Percentiles rank a stretch among this genome's conserved stretches.
Evolutionary conservation across 2,797 vertebrate genomes (phyloP).

Genomic region (Myoxocephalus aenaeus): DNA sequence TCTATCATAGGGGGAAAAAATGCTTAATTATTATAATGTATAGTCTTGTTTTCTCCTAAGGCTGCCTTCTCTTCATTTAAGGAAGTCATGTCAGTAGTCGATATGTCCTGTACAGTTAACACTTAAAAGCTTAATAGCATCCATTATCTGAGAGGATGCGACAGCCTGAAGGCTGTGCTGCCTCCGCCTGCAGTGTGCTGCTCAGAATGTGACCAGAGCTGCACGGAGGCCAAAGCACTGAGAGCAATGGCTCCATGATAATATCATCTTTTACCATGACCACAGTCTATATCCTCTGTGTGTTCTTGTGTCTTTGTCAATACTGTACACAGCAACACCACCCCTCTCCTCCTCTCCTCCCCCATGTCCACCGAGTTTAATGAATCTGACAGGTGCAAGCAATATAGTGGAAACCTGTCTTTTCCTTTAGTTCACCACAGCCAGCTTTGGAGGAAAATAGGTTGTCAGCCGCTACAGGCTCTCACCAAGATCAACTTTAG

Average conservation of each 20-base stretch:
- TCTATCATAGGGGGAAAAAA: not conserved
- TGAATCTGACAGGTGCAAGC: conserved; percentile 75
- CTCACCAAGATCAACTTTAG: conserved; percentile 17
- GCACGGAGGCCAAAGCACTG: conserved; percentile 19
- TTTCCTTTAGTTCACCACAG: conserved; percentile 59
- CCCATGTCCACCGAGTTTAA: conserved; percentile 55
- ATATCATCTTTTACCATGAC: not conserved
- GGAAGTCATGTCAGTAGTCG: not conserved
- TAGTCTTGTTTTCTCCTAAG: not conserved
- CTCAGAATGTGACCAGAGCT: conserved; percentile 46
- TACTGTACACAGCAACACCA: conserved; percentile 23
- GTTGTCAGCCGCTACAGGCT: conserved; percentile 43
- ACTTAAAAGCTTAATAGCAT: conserved; percentile 39
- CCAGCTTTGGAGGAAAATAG: conserved; percentile 34
- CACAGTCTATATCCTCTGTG: not conserved
- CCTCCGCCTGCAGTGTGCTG: conserved; percentile 59
- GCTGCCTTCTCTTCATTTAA: not conserved
- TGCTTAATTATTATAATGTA: not conserved
- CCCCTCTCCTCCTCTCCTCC: conserved; percentile 13
- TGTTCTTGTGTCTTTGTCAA: conserved; percentile 25
- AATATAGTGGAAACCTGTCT: conserved; percentile 72
- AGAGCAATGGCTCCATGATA: not conserved
- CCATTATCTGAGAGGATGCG: conserved; percentile 56
- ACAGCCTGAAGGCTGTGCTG: conserved; percentile 34
- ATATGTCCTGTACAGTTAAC: not conserved